Evolutionary conservation across 2,888 invertebrate species (phyloP).

Genomic region (Nudaria mundana): DNA sequence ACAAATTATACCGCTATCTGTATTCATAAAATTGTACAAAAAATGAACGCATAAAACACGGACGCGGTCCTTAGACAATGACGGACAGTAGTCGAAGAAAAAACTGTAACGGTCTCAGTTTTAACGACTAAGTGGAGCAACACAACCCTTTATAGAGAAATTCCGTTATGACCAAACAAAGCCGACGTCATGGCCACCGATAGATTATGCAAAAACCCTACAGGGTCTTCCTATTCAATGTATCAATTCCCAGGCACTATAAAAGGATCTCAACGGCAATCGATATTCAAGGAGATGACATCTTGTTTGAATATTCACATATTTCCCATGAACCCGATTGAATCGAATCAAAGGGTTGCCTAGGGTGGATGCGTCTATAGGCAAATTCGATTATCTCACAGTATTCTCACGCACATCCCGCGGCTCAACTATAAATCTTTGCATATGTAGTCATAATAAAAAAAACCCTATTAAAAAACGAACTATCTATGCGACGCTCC

Average conservation of each 20-base stretch:
- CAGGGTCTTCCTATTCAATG: constrained; percentile 73
- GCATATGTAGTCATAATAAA: constrained; percentile 70
- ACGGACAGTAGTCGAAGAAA: constrained; percentile 60
- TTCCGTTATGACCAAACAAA: constrained; percentile 69
- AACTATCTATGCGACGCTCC: constrained; percentile 74
- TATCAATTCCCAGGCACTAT: constrained; percentile 76
- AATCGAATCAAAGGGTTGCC: constrained; percentile 67
- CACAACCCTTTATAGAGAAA: constrained; percentile 66
- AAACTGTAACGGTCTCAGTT: constrained; percentile 66
- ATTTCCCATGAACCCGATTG: constrained; percentile 69
- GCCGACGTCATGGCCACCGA: constrained; percentile 51
- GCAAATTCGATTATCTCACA: constrained; percentile 80
- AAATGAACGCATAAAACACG: constrained; percentile 22
- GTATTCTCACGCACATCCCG: constrained; percentile 79
- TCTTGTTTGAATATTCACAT: constrained; percentile 80
- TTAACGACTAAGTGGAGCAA: constrained; percentile 63
- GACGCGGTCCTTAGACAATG: constrained; percentile 36
- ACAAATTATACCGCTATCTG: constrained; percentile 53
- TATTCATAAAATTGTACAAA: constrained; percentile 20
- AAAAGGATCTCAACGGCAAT: constrained; percentile 72
- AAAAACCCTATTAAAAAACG: constrained; percentile 74
- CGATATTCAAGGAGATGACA: constrained; percentile 81
- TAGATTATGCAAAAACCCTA: constrained; percentile 78
- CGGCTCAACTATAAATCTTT: constrained; percentile 74
- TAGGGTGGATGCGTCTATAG: constrained; percentile 72